Percentiles rank a stretch among this genome's conserved stretches.
phyloP scores from a whole-genome alignment of 2,113 vertebrate species.

The Calyptommatus sinebrachiatus region DNA sequence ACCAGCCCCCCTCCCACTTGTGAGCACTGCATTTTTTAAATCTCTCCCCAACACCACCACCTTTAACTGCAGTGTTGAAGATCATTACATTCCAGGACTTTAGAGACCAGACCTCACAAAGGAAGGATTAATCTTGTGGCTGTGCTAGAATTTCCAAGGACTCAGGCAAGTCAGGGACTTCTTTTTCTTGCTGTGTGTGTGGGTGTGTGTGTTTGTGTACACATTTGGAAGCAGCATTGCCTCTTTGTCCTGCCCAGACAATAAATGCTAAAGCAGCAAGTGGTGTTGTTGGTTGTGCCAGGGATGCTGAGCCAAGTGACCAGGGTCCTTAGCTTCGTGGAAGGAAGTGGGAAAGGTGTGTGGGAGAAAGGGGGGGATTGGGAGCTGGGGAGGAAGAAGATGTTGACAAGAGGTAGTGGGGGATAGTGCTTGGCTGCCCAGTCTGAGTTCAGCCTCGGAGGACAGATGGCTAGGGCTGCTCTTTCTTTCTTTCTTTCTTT shows the following conservation, averaged over 20 bases:
- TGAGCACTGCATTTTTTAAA: constrained; percentile 66
- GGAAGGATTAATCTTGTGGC: constrained; percentile 86
- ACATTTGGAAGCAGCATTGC: background rate
- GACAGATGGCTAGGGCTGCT: constrained; percentile 79
- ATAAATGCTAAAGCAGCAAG: background rate
- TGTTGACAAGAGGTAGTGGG: constrained; percentile 49
- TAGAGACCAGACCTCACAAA: constrained; percentile 78
- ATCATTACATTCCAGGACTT: constrained; percentile 78
- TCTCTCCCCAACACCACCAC: background rate
- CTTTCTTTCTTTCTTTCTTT: background rate
- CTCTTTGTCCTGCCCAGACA: background rate
- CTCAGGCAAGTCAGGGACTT: constrained; percentile 74
- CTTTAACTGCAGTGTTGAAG: constrained; percentile 74
- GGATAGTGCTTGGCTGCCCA: constrained; percentile 31
- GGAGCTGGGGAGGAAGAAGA: constrained; percentile 48
- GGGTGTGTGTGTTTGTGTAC: background rate
- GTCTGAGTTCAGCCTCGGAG: constrained; percentile 63
- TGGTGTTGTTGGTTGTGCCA: background rate
- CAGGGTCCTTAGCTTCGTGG: constrained; percentile 29
- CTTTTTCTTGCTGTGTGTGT: no score
- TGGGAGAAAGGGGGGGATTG: background rate
- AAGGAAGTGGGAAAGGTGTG: background rate
- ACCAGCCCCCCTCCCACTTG: constrained; percentile 62
- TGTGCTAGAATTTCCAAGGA: constrained; percentile 73
- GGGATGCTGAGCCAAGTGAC: background rate